Percentiles rank a stretch among this genome's conserved stretches.
These are phyloP conservation scores for Nyctibius bracteatus DNA, from an alignment of 2,113 vertebrate genomes.

Conservation along the genomic window DNA sequence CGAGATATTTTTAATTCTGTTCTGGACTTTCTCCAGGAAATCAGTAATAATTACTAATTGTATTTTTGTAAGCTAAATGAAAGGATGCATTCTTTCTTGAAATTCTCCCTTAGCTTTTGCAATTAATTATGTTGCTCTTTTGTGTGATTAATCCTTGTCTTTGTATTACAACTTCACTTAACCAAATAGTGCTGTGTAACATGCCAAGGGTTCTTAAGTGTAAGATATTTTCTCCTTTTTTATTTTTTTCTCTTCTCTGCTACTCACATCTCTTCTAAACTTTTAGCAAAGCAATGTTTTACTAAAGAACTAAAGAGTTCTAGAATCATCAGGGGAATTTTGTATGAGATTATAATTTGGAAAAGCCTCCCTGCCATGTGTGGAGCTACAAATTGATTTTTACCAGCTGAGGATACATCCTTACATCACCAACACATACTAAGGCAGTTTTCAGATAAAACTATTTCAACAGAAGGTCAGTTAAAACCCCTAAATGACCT, in stretches of 20 bases:
- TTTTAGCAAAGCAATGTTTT: neutral
- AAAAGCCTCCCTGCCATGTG: neutral
- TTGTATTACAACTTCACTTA: constrained; percentile 63
- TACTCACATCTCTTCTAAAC: neutral
- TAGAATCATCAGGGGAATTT: neutral
- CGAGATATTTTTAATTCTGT: constrained; percentile 81
- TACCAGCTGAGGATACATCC: neutral
- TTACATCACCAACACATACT: neutral
- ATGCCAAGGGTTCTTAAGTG: constrained; percentile 49
- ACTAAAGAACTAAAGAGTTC: neutral
- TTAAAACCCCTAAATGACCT: neutral
- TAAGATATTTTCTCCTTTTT: constrained; percentile 44
- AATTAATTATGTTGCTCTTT: constrained; percentile 75
- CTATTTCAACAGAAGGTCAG: neutral
- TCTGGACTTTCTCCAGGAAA: constrained; percentile 99
- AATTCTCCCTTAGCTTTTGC: constrained; percentile 82
- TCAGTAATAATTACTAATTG: constrained; percentile 94
- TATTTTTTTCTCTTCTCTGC: neutral
- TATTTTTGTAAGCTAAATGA: constrained; percentile 92
- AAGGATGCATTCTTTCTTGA: constrained; percentile 78
- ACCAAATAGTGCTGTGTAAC: constrained; percentile 47
- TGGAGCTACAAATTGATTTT: neutral
- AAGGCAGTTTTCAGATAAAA: neutral
- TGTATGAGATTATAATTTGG: neutral
- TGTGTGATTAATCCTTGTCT: constrained; percentile 71